A percentile compares a stretch with the other conserved stretches of the same genome.
Evolutionary conservation across 1,140 invertebrate species (phyloP).

Genomic region (Drosophila watanabei): DNA sequence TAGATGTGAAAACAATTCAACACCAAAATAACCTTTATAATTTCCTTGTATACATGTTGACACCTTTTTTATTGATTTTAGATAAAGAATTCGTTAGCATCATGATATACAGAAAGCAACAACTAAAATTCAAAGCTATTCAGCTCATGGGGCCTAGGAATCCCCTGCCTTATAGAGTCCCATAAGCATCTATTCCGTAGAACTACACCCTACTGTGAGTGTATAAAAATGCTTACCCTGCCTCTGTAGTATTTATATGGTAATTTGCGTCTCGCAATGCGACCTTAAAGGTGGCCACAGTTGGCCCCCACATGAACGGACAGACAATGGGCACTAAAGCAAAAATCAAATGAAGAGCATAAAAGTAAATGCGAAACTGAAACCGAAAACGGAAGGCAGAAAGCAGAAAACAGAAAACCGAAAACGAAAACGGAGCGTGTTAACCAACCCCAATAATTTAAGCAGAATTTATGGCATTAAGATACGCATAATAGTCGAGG

Average conservation of each 20-base stretch:
- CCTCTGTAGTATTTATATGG: conserved; percentile 39
- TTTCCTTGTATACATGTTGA: background rate
- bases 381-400: conserved; percentile 40
- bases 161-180: background rate
- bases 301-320: conserved; percentile 32
- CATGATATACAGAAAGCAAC: background rate
- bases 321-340: conserved; percentile 56
- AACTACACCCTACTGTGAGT: background rate
- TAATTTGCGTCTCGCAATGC: conserved; percentile 47
- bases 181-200: too few species aligned
- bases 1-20: background rate
- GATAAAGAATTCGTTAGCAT: background rate
- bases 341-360: conserved; percentile 68
- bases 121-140: background rate
- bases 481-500: conserved; percentile 71
- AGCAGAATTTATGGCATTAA: conserved; percentile 83
- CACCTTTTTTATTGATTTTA: background rate
- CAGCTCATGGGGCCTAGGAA: background rate
- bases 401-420: conserved; percentile 12
- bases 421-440: conserved; percentile 56
- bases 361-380: conserved; percentile 68
- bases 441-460: conserved; percentile 84
- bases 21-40: background rate
- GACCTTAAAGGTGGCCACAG: conserved; percentile 46
- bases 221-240: conserved; percentile 13